Percentiles rank a stretch among this genome's conserved stretches.
These are phyloP conservation scores for Orius laevigatus DNA, from an alignment of 1,140 invertebrate species.

Conservation along the genomic window DNA sequence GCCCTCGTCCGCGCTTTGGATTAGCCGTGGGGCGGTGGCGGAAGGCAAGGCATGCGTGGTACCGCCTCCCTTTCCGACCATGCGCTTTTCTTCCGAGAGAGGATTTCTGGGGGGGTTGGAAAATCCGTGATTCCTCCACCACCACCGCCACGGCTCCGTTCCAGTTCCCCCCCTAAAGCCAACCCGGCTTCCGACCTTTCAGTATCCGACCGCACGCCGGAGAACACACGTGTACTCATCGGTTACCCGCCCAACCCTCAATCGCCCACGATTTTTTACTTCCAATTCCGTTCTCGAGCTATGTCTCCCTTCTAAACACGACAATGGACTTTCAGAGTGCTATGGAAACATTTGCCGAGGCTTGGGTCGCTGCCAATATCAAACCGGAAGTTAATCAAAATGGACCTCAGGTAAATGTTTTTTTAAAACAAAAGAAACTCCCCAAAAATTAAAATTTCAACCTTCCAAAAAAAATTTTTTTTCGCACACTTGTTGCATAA, in stretches of 20 bases:
- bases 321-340: constrained; percentile 91
- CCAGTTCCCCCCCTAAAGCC: not conserved
- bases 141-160: not conserved
- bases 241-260: not conserved
- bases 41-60: not conserved
- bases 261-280: not conserved
- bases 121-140: not conserved
- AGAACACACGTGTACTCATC: not conserved
- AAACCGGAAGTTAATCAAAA: constrained; percentile 30
- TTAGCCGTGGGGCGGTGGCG: not conserved
- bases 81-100: not conserved
- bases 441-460: no score
- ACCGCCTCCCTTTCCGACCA: not conserved
- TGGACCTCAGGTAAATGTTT: constrained; percentile 37
- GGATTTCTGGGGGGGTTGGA: not conserved
- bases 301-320: constrained; percentile 5
- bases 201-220: not conserved
- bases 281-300: not conserved
- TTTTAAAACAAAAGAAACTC: no score
- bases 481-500: no score
- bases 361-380: constrained; percentile 86
- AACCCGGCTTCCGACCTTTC: not conserved
- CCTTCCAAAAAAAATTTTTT: no score
- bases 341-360: constrained; percentile 92
- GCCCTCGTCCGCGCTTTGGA: not conserved